Evolutionary conservation across 2,113 vertebrate species (phyloP).

Genomic region (Mellivora capensis): DNA sequence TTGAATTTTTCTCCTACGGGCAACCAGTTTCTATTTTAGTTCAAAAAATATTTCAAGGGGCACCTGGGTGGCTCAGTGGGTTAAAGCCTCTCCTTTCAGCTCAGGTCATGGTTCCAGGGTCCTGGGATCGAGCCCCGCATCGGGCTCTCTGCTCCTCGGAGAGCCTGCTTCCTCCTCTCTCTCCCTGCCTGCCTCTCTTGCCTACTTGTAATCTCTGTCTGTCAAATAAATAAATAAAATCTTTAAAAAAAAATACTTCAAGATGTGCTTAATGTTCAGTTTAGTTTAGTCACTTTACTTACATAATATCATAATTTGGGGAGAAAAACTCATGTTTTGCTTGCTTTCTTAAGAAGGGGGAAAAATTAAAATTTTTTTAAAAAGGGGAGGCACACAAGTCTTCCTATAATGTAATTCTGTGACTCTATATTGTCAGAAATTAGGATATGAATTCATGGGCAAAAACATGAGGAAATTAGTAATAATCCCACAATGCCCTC

Average conservation of each 20-base stretch:
- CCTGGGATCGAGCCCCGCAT: too few relatives aligned
- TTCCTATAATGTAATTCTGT: neutral
- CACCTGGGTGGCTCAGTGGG: too few relatives aligned
- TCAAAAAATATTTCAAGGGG: constrained; percentile 35
- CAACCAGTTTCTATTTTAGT: neutral
- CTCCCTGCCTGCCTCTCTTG: too few relatives aligned
- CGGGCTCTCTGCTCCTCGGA: too few relatives aligned
- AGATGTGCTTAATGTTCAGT: neutral
- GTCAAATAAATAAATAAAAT: too few relatives aligned
- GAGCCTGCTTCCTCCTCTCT: too few relatives aligned
- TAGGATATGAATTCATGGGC: neutral
- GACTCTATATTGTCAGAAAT: neutral
- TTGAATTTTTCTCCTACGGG: neutral
- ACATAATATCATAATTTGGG: neutral
- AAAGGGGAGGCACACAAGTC: neutral
- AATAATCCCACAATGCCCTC: neutral
- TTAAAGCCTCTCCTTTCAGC: too few relatives aligned
- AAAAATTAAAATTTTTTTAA: neutral
- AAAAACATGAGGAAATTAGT: neutral
- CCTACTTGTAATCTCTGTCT: too few relatives aligned
- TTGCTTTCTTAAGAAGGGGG: neutral
- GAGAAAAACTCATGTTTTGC: neutral
- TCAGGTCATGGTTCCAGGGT: too few relatives aligned
- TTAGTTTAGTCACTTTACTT: neutral
- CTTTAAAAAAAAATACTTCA: neutral